Base-by-base conservation (phyloP, 2,888 invertebrate species). In the Theodoxus fluviatilis region DNA sequence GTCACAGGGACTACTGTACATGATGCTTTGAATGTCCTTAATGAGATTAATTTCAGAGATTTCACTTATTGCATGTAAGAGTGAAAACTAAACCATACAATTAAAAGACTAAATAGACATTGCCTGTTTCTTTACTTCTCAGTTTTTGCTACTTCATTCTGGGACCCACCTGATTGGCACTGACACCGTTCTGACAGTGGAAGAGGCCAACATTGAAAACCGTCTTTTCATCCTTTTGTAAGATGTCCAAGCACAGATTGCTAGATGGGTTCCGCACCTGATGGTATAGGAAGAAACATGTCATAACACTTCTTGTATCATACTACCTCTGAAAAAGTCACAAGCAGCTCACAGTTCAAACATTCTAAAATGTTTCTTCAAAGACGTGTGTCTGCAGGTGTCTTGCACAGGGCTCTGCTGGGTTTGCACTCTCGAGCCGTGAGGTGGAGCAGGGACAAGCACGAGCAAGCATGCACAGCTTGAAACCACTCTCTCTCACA, bases 171-270 rank as follows among this genome's bases (percentile, higher is more conserved):
- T 86, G 82, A 75, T 79, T 84, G 22, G 85, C 84, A 77, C 86
- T 86, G 49, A 79, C 81, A 40, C 86, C 85, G 55, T 80, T 81
- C 76, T 87, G 87, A 77, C 87, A 87, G 47, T 72, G 71, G 75
- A 80, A 87, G 3, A 87, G 38, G 18, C 84, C 85, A 33, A 86
- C 72, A 67, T 84, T 79, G 78, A 87, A 85, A 15, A 77, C 69
- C 0, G 73, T 73, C 74, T 86, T 85, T 74, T 87, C 87, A 77
- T 87, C 86, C 74, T 85, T 85, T 33, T 84, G 83, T 71, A 87
- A 68, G 3, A 84, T 85, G 75, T 87, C 87, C 22, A 87, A 76
- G 72, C 87, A 87, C 59, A 86, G 72, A 68, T 83, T 83, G 28
- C 78, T 80, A 49, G 78, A 72, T 55, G 86, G 85, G 75, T 87